Conservation (phyloP, 2,888 invertebrate genomes). For the Lepeophtheirus nordmannii region DNA sequence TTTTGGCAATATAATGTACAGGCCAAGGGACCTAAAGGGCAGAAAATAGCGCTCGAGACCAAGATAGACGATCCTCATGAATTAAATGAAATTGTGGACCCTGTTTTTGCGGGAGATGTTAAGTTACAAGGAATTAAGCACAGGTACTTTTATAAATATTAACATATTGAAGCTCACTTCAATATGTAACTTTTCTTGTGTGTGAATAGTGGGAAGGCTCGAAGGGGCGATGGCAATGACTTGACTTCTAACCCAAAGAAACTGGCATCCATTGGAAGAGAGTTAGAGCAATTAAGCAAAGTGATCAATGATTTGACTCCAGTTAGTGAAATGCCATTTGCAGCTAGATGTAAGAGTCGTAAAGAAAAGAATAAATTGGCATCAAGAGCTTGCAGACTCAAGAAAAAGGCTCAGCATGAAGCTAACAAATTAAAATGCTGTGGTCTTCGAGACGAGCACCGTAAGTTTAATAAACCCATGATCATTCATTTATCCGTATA, state of each 20-base stretch:
- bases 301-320: constrained; percentile 87
- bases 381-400: constrained; percentile 84
- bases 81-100: constrained; percentile 75
- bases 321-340: constrained; percentile 77
- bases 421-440: constrained; percentile 90
- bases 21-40: constrained; percentile 91
- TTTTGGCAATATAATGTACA: constrained; percentile 98
- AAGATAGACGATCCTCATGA: constrained; percentile 81
- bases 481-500: constrained; percentile 24
- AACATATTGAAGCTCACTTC: background rate
- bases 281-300: constrained; percentile 72
- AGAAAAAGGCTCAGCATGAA: constrained; percentile 98
- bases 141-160: constrained; percentile 42
- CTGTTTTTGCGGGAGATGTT: constrained; percentile 84
- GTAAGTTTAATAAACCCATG: constrained; percentile 47
- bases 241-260: constrained; percentile 87
- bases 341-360: constrained; percentile 57
- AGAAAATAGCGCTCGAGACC: constrained; percentile 64
- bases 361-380: constrained; percentile 96
- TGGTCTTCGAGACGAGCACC: constrained; percentile 84
- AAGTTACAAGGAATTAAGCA: constrained; percentile 76
- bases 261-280: constrained; percentile 72
- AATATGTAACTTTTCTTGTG: background rate
- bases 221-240: constrained; percentile 94
- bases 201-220: constrained; percentile 57